Evolutionary conservation across 2,888 invertebrate species (phyloP).

Genomic region (Imbricaverruca yamaguchii): DNA sequence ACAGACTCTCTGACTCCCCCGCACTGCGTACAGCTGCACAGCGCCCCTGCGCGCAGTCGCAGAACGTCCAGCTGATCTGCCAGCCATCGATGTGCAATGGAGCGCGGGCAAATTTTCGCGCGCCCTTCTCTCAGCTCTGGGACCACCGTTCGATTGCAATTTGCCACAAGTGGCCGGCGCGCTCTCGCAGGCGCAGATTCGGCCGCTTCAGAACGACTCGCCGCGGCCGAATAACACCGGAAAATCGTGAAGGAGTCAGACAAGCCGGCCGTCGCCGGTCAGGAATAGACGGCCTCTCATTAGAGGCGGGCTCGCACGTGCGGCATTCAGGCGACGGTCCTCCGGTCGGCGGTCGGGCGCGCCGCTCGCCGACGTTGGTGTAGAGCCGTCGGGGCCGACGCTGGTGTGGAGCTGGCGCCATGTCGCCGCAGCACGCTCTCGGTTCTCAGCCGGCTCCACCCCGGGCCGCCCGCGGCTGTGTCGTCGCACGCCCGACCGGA

Average conservation of each 20-base stretch:
- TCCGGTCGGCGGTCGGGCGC: neutral
- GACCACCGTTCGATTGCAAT: slow-evolving; percentile 1
- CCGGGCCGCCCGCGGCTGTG: no score
- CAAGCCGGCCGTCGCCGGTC: neutral
- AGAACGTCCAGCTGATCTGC: neutral
- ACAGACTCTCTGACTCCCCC: no score
- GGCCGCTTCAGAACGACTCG: neutral
- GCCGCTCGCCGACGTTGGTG: neutral
- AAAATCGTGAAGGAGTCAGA: neutral
- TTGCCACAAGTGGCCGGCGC: slow-evolving; percentile 32
- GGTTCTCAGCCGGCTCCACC: no score
- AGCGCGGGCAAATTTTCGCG: neutral
- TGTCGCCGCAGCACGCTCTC: neutral
- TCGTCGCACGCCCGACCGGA: no score
- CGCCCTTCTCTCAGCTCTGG: neutral
- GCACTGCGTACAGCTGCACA: no score
- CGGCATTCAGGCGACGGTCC: neutral
- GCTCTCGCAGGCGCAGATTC: slow-evolving; percentile 29
- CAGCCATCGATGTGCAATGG: neutral
- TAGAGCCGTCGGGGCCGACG: slow-evolving; percentile 31
- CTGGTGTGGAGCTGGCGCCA: slow-evolving; percentile 29
- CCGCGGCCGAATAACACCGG: neutral
- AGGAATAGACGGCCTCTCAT: neutral
- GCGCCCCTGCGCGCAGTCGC: no score
- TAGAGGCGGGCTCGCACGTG: neutral